phyloP scores from a whole-genome alignment of 2,888 invertebrate genomes.

The Hecatera dysodea region DNA sequence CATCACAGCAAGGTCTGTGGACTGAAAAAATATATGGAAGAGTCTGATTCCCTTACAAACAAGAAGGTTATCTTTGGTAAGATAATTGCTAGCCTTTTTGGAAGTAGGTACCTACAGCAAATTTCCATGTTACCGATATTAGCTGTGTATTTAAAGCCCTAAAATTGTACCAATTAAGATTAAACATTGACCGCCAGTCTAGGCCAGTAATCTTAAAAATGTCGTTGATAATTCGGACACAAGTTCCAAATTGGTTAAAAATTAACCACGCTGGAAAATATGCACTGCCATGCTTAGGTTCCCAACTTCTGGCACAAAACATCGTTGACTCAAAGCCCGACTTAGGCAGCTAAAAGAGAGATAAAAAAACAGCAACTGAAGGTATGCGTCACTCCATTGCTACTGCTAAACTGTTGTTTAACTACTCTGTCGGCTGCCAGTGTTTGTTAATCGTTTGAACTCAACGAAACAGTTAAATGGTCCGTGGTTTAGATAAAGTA shows the following conservation, averaged over 20 bases:
- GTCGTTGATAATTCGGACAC: too few relatives aligned
- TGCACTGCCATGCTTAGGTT: too few relatives aligned
- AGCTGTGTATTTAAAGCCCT: neutral
- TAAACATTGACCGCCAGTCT: too few relatives aligned
- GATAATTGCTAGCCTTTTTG: neutral
- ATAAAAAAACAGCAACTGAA: conserved; percentile 1
- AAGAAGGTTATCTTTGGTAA: neutral
- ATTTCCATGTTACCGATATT: neutral
- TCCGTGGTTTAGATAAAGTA: conserved; percentile 18
- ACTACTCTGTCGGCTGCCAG: conserved; percentile 12
- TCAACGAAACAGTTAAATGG: conserved; percentile 19
- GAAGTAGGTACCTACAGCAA: neutral
- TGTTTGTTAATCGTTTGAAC: conserved; percentile 25
- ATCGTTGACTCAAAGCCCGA: neutral
- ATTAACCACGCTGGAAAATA: too few relatives aligned
- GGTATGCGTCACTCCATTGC: conserved; percentile 20
- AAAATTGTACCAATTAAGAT: neutral
- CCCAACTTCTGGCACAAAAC: neutral
- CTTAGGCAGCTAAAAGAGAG: neutral
- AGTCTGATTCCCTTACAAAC: conserved; percentile 5
- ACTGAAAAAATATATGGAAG: conserved; percentile 9
- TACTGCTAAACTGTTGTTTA: conserved; percentile 22
- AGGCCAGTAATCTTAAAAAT: too few relatives aligned
- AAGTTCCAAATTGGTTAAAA: too few relatives aligned
- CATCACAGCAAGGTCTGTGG: conserved; percentile 8